Base-by-base conservation (phyloP, 1,140 invertebrate species). In the Conopomorpha cramerella region DNA sequence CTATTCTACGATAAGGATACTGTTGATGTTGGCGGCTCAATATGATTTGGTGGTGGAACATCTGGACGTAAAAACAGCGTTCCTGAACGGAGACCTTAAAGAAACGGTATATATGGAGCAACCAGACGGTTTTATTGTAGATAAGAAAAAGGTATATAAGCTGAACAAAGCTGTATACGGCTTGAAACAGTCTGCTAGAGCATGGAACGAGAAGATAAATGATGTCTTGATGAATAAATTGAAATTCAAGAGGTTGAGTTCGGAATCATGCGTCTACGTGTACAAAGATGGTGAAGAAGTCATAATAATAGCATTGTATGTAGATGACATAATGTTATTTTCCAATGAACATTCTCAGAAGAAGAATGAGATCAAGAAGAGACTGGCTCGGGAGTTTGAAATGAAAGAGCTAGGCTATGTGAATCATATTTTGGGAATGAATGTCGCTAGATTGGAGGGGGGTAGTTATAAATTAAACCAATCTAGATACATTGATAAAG, bases 161-260 rank as follows among this genome's bases (percentile, higher is more conserved):
- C 30, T 78, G 8, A 52, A 57, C 2, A 63, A 57, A 41, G 52
- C 49, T 14, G 12, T 76, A 1, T 76, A 77, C 36, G 60, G 59
- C 0, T 39, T 77, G 1, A 67, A 72, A 45, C 65, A 77, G 44
- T 48, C 68, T 27, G 48, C 60, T n/a, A 45, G 54, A 13, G 46
- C 41, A n/a, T 77, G 64, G 64, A 54, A 66, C 39, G 39, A 55
- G 7, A 45, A 46, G 36, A 27, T 55, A 39, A 43, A 26, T 27
- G 16, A 14, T 27, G 26, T 35, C 4, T 19, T 37, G 56, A 10
- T 13, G 13, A 36, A 27, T 26, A 29, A 41, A 47, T 37, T 35
- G 8, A 36, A 30, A n/a, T 57, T 50, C 25, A 37, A 33, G 13
- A 45, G 39, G 32, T 51, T 42, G 16, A 36, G 40, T 31, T 45